These are phyloP conservation scores for Sphenopsis melanotis DNA, from an alignment of 2,797 vertebrate species.

Conservation along the genomic window DNA sequence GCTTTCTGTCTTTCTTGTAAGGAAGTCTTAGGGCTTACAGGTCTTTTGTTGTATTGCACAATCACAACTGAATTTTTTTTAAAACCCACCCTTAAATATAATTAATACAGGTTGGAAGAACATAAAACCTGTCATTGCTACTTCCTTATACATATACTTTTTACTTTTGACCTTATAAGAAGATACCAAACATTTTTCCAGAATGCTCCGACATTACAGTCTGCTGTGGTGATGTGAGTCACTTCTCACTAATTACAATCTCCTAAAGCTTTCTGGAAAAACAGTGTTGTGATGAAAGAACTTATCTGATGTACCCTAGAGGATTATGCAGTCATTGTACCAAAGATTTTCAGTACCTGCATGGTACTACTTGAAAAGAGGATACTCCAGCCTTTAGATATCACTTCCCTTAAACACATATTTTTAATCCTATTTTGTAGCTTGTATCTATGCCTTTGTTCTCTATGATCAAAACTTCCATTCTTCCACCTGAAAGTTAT, in stretches of 20 bases:
- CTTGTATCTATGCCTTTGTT: background rate
- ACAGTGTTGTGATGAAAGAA: background rate
- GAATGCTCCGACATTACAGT: background rate
- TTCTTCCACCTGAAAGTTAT: background rate
- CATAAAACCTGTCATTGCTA: background rate
- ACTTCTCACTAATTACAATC: background rate
- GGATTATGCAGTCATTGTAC: background rate
- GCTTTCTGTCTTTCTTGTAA: background rate
- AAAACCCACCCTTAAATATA: background rate
- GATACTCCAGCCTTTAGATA: background rate
- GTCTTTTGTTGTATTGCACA: background rate
- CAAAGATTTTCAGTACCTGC: background rate
- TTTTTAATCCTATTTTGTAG: background rate
- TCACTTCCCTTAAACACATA: background rate
- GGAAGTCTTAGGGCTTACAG: background rate
- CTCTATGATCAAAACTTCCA: background rate
- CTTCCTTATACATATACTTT: background rate
- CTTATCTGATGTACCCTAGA: background rate
- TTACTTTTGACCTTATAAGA: background rate
- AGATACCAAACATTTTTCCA: background rate
- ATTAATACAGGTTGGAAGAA: background rate
- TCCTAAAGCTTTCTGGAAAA: background rate
- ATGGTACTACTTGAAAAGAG: background rate
- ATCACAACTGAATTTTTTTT: background rate
- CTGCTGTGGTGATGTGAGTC: background rate